These are phyloP conservation scores for Cotesia typhae DNA, from an alignment of 1,140 invertebrate species.

Conservation along the genomic window DNA sequence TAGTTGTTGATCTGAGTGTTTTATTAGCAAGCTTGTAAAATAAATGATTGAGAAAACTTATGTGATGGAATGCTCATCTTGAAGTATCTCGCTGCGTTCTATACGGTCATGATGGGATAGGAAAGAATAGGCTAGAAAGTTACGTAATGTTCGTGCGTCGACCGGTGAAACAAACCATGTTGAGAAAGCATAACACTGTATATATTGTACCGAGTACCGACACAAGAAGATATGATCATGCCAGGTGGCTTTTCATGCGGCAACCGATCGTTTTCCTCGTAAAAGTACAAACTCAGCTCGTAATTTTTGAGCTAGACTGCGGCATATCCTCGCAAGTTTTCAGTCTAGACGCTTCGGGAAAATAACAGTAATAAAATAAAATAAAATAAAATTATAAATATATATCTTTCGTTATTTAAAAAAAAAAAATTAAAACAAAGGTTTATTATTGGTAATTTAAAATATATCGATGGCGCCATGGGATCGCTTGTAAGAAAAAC, in stretches of 20 bases:
- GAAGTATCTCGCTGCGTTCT: not conserved
- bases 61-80: too few species aligned
- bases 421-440: not conserved
- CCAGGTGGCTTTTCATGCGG: not conserved
- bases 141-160: slow-evolving; percentile 12
- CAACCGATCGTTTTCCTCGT: slow-evolving; percentile 8
- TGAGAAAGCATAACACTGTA: slow-evolving; percentile 44
- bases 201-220: not conserved
- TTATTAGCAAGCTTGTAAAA: too few species aligned
- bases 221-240: not conserved
- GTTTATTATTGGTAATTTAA: not conserved
- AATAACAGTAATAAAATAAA: too few species aligned
- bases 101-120: not conserved
- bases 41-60: too few species aligned
- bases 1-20: too few species aligned
- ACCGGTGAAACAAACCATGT: slow-evolving; percentile 27
- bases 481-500: slow-evolving; percentile 11
- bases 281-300: not conserved
- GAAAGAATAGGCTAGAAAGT: not conserved
- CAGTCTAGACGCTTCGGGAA: not conserved
- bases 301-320: not conserved
- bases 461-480: slow-evolving; percentile 12
- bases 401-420: not conserved
- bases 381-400: too few species aligned
- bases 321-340: not conserved